phyloP scores from a whole-genome alignment of 2,888 invertebrate genomes.

The Drosophila neotestacea region DNA sequence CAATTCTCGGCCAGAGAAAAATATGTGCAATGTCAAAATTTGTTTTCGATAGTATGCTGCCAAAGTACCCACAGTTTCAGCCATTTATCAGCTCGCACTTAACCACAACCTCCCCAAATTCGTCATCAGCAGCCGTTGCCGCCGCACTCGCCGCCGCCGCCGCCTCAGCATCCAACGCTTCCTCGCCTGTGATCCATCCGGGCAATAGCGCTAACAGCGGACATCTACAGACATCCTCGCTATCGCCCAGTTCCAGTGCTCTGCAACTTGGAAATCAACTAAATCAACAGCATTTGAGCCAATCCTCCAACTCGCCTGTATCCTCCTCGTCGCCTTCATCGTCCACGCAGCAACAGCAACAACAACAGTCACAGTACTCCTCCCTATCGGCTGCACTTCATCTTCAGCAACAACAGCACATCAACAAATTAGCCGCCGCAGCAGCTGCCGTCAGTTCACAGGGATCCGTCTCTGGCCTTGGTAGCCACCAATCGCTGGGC shows the following conservation, averaged over 20 bases:
- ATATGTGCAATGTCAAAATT: slow-evolving; percentile 96
- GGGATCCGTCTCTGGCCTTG: slow-evolving; percentile 48
- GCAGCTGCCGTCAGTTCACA: slow-evolving; percentile 81
- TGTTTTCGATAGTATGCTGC: slow-evolving; percentile 99
- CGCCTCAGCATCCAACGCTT: slow-evolving; percentile 82
- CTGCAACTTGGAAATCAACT: slow-evolving; percentile 66
- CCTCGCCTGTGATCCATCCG: slow-evolving; percentile 68
- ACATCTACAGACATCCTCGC: slow-evolving; percentile 67
- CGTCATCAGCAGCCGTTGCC: slow-evolving; percentile 90
- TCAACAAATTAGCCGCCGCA: slow-evolving; percentile 82
- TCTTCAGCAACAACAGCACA: slow-evolving; percentile 82
- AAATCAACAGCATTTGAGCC: slow-evolving; percentile 75
- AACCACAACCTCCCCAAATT: slow-evolving; percentile 86
- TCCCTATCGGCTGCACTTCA: slow-evolving; percentile 84
- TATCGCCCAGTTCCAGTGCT: slow-evolving; percentile 76
- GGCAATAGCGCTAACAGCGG: slow-evolving; percentile 80
- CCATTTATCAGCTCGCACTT: slow-evolving; percentile 86
- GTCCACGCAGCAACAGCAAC: slow-evolving; percentile 74
- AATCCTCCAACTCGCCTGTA: slow-evolving; percentile 84
- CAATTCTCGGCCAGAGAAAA: slow-evolving; percentile 78
- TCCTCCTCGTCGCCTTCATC: slow-evolving; percentile 84
- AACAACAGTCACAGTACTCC: slow-evolving; percentile 83
- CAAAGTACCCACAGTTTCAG: slow-evolving; percentile 94
- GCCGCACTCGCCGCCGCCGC: slow-evolving; percentile 85
- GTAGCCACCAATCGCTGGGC: slow-evolving; percentile 55